Conservation (phyloP, 2,113 vertebrate genomes). For the Irena cyanogastra region DNA sequence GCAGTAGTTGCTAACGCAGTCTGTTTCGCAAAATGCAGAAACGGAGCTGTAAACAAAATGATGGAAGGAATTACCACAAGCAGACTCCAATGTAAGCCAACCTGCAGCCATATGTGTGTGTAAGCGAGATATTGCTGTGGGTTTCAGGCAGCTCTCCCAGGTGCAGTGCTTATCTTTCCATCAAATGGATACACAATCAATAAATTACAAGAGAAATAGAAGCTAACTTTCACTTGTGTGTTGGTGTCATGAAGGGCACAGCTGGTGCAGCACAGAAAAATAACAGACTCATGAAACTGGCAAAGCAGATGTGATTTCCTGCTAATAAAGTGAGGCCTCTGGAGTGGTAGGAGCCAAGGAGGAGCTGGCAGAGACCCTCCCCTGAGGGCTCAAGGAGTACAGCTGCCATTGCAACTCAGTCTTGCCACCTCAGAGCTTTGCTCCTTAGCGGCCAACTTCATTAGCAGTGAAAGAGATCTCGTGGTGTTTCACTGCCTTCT, state of each 20-base stretch:
- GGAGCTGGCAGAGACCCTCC: background rate
- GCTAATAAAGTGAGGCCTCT: background rate
- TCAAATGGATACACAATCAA: fast-evolving
- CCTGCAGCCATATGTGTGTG: background rate
- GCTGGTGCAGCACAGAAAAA: background rate
- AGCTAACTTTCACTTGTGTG: background rate
- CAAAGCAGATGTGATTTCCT: background rate
- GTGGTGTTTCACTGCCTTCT: background rate
- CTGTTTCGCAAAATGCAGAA: background rate
- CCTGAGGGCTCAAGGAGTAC: background rate
- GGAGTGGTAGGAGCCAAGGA: background rate
- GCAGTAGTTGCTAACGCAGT: background rate
- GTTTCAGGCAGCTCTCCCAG: background rate
- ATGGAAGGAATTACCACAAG: background rate
- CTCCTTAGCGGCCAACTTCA: background rate
- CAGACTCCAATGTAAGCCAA: background rate
- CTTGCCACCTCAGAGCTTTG: background rate
- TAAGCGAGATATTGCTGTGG: fast-evolving
- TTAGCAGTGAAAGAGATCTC: background rate
- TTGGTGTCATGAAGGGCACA: background rate
- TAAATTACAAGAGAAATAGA: background rate
- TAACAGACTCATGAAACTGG: background rate
- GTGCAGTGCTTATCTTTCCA: background rate
- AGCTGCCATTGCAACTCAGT: background rate
- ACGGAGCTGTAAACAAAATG: background rate